Evolutionary conservation across 2,113 vertebrate species (phyloP), one percentile per base, ranked within the genome.

Genomic region (Apteryx mantelli): DNA sequence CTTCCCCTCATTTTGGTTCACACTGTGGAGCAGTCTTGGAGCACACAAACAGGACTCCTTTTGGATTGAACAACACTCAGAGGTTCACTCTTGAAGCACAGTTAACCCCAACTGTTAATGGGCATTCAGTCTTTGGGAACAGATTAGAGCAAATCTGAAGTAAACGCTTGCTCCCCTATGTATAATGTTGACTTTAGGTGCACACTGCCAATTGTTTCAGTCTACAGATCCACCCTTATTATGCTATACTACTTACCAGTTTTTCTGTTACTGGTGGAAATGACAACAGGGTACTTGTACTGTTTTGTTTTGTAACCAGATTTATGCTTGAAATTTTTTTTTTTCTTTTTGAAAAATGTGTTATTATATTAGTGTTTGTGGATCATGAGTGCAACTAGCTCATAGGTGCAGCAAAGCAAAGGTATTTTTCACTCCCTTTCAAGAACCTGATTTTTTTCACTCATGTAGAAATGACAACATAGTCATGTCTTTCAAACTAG

Each of bases 241-340:
- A 9, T 68, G 5, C 25, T 82, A 3, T 25, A 76, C 26, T 55
- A 55, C 26, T 55, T 55, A 55, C 53, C 42, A 68, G 46, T 13
- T 91, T 76, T 84, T 90, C 44, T 82, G 21, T 86, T 84, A 26
- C 26, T 83, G 40, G 56, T 82, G 77, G 32, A 94, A 89, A 73
- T 82, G 28, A 58, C 68, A 89, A 32, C 19, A 90, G 70, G 25
- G 11, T 81, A 60, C n/a, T 88, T 68, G 9, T 63, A 32, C 46
- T 79, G 15, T 30, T 78, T 44, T 34, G 32, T 69, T 77, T 82
- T 93, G n/a, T 80, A 26, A 52, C 38, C 88, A 0, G 0, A 40
- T 70, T 70, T 92, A 17, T 91, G 24, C 58, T 58, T 83, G 53
- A 83, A 86, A 80, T 93, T 77, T 80, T 80, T 11, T 79, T 88